Base-by-base conservation (phyloP, 2,797 vertebrate species). In the Chromis chromis region DNA sequence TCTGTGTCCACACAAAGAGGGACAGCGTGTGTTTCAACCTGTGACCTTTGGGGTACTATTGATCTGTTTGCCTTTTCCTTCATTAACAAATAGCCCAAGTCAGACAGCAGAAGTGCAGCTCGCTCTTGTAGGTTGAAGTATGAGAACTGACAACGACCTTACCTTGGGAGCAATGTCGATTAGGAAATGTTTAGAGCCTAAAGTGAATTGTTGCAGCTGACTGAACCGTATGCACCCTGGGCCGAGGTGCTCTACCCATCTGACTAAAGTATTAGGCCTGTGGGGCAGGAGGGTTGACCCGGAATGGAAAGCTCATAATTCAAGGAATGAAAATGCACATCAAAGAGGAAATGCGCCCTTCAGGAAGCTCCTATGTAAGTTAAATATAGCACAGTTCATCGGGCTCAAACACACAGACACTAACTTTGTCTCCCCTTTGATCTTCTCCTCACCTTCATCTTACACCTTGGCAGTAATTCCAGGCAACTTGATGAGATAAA, bases 131-230 rank as follows among this genome's bases (percentile, higher is more conserved):
- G 65, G 67, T 21, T 82, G 76, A 82, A 82, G 81, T 59, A 87
- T 78, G 59, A 79, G 76, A 81, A 74, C 57, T 76, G 78, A 89
- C 87, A 81, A 67, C 52, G 63, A 74, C 82, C 79, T 91, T 59
- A 75, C 77, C 63, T 54, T 16, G 33, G 78, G 71, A 76, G 58
- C 65, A 83, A 82, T 59, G 68, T 58, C 65, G 66, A 83, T 87
- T 72, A 69, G 66, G 31, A 65, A 68, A 55, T 53, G 27, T 78
- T 83, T 75, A 81, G 66, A 79, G 57, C 62, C 39, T 16, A 50
- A 53, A 76, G 75, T 63, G 79, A 85, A 77, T 40, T 74, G 77
- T 54, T 73, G 76, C 65, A 70, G 73, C 74, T 76, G 83, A 78
- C 67, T 86, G 83, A 82, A 59, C 60, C 19, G 27, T 31, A 2